Evolutionary conservation across 2,113 vertebrate species (phyloP).

Genomic region (Dendropsophus ebraccatus): DNA sequence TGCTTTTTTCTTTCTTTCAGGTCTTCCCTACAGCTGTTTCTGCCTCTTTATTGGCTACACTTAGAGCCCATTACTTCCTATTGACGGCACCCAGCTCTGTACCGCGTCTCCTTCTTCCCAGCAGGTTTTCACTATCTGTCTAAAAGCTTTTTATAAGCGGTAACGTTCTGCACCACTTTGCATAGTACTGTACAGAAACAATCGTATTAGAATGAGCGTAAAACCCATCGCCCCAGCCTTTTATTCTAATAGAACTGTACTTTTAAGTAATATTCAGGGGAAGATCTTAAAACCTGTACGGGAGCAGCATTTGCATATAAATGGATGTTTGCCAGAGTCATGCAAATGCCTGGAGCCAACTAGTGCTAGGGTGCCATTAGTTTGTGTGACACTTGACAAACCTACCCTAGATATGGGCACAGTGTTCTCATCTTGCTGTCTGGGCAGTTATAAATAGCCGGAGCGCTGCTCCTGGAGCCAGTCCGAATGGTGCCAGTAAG

Average conservation of each 20-base stretch:
- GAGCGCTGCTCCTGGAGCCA: neutral
- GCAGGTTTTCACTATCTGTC: too few relatives aligned
- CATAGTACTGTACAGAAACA: neutral
- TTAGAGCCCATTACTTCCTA: too few relatives aligned
- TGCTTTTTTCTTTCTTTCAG: too few relatives aligned
- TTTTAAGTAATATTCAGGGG: neutral
- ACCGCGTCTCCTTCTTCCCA: too few relatives aligned
- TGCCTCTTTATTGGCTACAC: too few relatives aligned
- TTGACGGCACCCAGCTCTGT: too few relatives aligned
- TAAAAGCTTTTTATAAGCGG: too few relatives aligned
- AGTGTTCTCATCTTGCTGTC: slow-evolving; percentile 33
- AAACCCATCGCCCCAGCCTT: neutral
- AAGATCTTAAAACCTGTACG: neutral
- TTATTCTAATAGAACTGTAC: neutral
- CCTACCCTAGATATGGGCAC: neutral
- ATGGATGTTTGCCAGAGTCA: neutral
- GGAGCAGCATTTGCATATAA: neutral
- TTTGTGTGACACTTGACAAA: slow-evolving; percentile 20
- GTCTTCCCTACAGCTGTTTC: too few relatives aligned
- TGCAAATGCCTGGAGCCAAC: slow-evolving; percentile 14
- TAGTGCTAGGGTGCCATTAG: neutral
- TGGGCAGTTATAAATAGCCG: slow-evolving; percentile 23
- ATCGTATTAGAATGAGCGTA: neutral
- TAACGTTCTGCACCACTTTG: too few relatives aligned
- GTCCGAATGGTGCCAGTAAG: slow-evolving; percentile 4